These are phyloP conservation scores for Ectropis crepuscularia DNA, from an alignment of 2,888 invertebrate genomes.

Conservation along the genomic window DNA sequence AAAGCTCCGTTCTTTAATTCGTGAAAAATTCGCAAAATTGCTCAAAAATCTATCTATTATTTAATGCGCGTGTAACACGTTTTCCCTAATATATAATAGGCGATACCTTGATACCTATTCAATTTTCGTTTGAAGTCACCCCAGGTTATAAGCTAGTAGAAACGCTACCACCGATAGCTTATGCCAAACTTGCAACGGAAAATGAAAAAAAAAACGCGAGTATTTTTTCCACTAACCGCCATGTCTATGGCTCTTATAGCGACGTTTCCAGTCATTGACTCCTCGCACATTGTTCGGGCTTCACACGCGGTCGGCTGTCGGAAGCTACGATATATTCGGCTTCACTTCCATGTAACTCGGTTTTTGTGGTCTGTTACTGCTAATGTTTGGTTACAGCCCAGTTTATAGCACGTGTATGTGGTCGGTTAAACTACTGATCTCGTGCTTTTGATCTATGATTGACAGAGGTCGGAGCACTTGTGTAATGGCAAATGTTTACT, in stretches of 20 bases:
- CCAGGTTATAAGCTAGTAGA: background rate
- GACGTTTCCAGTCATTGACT: slow-evolving; percentile 48
- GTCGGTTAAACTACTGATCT: background rate
- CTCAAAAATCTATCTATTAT: too few relatives aligned
- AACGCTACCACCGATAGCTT: too few relatives aligned
- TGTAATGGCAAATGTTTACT: too few relatives aligned
- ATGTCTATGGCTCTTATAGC: slow-evolving; percentile 33
- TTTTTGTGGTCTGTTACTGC: slow-evolving; percentile 11
- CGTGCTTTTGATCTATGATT: slow-evolving; percentile 1
- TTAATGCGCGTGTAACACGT: too few relatives aligned
- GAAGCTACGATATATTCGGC: slow-evolving; percentile 51
- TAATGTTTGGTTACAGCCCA: slow-evolving; percentile 3
- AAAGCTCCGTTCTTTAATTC: too few relatives aligned
- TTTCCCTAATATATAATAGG: too few relatives aligned
- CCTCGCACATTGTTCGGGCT: slow-evolving; percentile 48
- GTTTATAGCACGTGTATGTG: slow-evolving; percentile 1
- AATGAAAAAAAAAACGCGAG: background rate
- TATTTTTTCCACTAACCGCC: slow-evolving; percentile 26
- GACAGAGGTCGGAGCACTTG: too few relatives aligned
- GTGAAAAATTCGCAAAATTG: too few relatives aligned
- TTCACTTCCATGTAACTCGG: slow-evolving; percentile 39
- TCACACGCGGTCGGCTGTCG: slow-evolving; percentile 41
- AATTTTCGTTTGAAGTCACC: too few relatives aligned
- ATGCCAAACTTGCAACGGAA: too few relatives aligned
- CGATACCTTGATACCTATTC: too few relatives aligned